Evolutionary conservation across 1,140 invertebrate genomes (phyloP), one percentile per base, ranked within the genome.

Genomic region (Drosophila sp.): DNA sequence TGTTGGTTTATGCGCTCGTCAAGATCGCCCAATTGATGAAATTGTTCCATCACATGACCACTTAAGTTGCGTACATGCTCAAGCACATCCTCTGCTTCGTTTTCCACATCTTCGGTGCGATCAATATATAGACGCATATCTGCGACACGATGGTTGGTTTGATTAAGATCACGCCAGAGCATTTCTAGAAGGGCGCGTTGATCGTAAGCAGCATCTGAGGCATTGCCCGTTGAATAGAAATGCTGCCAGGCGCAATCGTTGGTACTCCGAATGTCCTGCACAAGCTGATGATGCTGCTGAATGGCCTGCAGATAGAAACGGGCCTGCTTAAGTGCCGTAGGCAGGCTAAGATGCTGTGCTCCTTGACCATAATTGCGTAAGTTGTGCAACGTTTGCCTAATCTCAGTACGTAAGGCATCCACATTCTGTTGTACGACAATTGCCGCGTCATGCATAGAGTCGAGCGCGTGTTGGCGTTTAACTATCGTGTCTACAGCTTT

Each of bases 31-130:
- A 91, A 51, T 69, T 91, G 57, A 2, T 72, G 59, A 25, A 91
- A 77, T 7, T 86, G 71, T 7, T 91, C 90, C 0, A 34, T 13
- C 1, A 90, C 70, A 77, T 82, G 62, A 2, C 81, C 78, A 59
- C 90, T 90, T 0, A 91, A 72, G n/a, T 91, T 82, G 8, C 58
- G 66, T 0, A 93, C 64, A 25, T 93, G 92, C 50, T 92, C 92
- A 4, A 91, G 89, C 0, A 89, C 80, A 45, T 93, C 93, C 0
- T 93, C 92, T 0, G 93, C 91, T 3, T 83, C 78, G 56, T 91
- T 92, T 11, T 92, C 92, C 34, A 92, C 92, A 2, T 90, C 90
- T 78, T 92, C 92, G 4, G 93, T 92, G 3, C 76, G 74, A 59
- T 93, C 92, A 1, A 77, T 58, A 9, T 82, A 76, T 8, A 91